These are phyloP conservation scores for Hafferia zeledoni DNA, from an alignment of 2,797 vertebrate genomes.

Conservation along the genomic window DNA sequence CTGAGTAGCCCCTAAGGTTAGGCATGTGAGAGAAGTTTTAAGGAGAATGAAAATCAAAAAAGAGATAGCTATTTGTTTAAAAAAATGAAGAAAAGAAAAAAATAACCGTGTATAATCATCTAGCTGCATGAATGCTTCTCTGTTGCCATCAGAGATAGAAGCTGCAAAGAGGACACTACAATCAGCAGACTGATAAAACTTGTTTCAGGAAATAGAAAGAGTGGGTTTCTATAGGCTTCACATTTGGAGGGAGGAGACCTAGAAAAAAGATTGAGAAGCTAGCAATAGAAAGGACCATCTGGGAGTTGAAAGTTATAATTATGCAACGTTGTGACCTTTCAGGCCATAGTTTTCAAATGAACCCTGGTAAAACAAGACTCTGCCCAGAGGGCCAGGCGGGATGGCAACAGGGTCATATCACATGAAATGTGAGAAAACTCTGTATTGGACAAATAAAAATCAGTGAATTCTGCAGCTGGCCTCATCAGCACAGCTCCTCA, in stretches of 20 bases:
- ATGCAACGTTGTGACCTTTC: neutral
- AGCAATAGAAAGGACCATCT: neutral
- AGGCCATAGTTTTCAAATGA: constrained; percentile 7
- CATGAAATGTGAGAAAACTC: constrained; percentile 12
- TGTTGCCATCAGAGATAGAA: neutral
- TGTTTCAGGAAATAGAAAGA: neutral
- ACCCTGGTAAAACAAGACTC: constrained; percentile 6
- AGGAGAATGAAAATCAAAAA: neutral
- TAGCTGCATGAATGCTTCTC: neutral
- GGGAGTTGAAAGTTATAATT: neutral
- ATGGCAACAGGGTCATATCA: constrained; percentile 10
- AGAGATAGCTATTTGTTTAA: neutral
- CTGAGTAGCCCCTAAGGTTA: neutral
- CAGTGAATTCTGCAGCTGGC: neutral
- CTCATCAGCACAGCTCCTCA: neutral
- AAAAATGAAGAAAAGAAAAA: neutral
- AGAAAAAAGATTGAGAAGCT: neutral
- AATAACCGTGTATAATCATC: neutral
- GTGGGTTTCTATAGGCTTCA: neutral
- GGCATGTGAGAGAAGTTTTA: neutral
- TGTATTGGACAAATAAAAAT: neutral
- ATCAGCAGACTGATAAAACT: neutral
- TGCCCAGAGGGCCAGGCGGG: neutral
- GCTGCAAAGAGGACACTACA: neutral
- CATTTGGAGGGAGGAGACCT: neutral